phyloP scores from a whole-genome alignment of 2,888 invertebrate genomes.

The Encarsia formosa region DNA sequence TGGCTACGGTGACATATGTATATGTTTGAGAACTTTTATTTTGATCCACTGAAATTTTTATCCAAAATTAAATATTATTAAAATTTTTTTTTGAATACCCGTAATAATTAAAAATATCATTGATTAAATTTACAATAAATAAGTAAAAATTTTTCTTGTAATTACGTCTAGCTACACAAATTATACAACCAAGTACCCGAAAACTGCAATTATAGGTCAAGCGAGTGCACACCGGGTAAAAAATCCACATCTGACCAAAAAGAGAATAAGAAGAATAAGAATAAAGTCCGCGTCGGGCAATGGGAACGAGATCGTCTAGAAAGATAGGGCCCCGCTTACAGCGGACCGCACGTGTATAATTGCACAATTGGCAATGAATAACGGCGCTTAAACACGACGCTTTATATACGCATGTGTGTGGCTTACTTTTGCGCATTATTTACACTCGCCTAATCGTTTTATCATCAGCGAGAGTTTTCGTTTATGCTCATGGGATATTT shows the following conservation, averaged over 20 bases:
- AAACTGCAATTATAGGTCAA: too few relatives aligned
- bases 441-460: constrained; percentile 16
- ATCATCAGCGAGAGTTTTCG: too few relatives aligned
- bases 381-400: constrained; percentile 2
- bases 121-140: neutral
- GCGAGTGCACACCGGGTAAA: too few relatives aligned
- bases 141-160: too few relatives aligned
- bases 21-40: too few relatives aligned
- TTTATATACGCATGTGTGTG: neutral
- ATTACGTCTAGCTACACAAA: too few relatives aligned
- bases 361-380: constrained; percentile 24
- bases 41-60: too few relatives aligned
- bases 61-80: neutral
- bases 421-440: too few relatives aligned
- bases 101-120: neutral
- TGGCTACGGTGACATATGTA: too few relatives aligned
- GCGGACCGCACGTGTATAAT: constrained; percentile 15
- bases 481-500: too few relatives aligned
- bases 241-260: neutral
- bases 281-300: neutral
- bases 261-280: neutral
- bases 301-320: constrained; percentile 10
- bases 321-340: constrained; percentile 3
- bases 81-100: neutral
- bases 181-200: too few relatives aligned